These are phyloP conservation scores for Agapetus fuscipes DNA, from an alignment of 2,888 invertebrate genomes.

Conservation along the genomic window DNA sequence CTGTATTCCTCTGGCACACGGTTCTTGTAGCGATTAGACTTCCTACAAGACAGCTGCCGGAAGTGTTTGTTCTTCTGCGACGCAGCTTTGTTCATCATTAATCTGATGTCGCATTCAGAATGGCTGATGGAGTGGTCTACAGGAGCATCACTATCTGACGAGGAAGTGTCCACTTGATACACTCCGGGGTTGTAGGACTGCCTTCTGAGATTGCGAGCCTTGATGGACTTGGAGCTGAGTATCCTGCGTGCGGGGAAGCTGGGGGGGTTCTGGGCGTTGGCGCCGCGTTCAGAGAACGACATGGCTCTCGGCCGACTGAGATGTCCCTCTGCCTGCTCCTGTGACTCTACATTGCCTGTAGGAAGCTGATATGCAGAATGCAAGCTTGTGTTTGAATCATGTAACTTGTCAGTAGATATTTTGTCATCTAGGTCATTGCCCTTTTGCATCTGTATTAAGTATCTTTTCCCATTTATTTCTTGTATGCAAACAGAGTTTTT, in stretches of 20 bases:
- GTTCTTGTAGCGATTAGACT: neutral
- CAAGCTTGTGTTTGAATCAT: conserved; percentile 15
- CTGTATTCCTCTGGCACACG: neutral
- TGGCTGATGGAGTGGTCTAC: conserved; percentile 37
- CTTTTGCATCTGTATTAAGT: conserved; percentile 3
- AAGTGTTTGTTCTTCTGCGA: conserved; percentile 8
- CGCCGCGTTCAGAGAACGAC: conserved; percentile 40
- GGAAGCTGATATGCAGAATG: conserved; percentile 18
- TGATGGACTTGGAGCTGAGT: conserved; percentile 33
- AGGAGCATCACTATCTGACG: conserved; percentile 39
- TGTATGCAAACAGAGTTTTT: conserved; percentile 7
- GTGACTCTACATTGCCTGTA: conserved; percentile 1
- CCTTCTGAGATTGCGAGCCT: conserved; percentile 43
- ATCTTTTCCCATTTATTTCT: conserved; percentile 14
- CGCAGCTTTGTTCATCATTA: conserved; percentile 24
- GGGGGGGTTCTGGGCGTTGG: conserved; percentile 1
- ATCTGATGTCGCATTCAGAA: conserved; percentile 46
- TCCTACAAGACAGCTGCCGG: conserved; percentile 12
- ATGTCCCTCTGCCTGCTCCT: conserved; percentile 22
- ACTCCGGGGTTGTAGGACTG: conserved; percentile 50
- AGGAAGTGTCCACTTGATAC: conserved; percentile 43
- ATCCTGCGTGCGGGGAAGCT: conserved; percentile 20
- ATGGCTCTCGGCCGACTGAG: conserved; percentile 35
- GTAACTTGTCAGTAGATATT: conserved; percentile 5
- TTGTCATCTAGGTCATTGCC: conserved; percentile 10